A percentile compares a stretch with the other conserved stretches of the same genome.
Evolutionary conservation across 2,797 vertebrate genomes (phyloP).

Genomic region (Esox lucius): DNA sequence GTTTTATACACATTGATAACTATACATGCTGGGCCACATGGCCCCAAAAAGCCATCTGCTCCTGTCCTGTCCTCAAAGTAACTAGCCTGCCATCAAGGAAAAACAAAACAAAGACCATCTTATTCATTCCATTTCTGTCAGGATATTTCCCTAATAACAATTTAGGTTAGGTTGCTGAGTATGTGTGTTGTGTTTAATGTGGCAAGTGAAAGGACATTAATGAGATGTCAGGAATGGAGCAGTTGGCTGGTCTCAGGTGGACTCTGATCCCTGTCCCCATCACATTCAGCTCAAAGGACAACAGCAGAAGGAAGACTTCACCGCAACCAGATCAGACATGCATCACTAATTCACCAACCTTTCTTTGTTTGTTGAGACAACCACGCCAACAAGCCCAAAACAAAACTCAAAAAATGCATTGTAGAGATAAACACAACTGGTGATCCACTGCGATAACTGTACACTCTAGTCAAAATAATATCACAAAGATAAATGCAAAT

Average conservation of each 20-base stretch:
- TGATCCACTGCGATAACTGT: constrained; percentile 9
- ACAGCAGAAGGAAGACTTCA: constrained; percentile 35
- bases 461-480: neutral
- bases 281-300: constrained; percentile 13
- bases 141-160: neutral
- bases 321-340: constrained; percentile 36
- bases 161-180: constrained; percentile 14
- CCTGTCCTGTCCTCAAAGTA: constrained; percentile 60
- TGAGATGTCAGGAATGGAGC: constrained; percentile 15
- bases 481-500: neutral
- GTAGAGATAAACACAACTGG: neutral
- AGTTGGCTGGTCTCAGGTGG: constrained; percentile 6
- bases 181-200: constrained; percentile 10
- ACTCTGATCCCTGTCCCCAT: constrained; percentile 8
- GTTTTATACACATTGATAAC: constrained; percentile 55
- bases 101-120: constrained; percentile 57
- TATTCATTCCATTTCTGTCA: constrained; percentile 8
- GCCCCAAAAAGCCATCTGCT: constrained; percentile 79
- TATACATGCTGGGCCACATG: constrained; percentile 79
- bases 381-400: neutral
- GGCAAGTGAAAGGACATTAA: constrained; percentile 4
- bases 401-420: constrained; percentile 1
- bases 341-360: constrained; percentile 15
- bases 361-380: neutral
- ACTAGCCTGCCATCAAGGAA: constrained; percentile 61